These are phyloP conservation scores for Cardiocondyla obscurior DNA, from an alignment of 1,140 invertebrate genomes.

Conservation along the genomic window DNA sequence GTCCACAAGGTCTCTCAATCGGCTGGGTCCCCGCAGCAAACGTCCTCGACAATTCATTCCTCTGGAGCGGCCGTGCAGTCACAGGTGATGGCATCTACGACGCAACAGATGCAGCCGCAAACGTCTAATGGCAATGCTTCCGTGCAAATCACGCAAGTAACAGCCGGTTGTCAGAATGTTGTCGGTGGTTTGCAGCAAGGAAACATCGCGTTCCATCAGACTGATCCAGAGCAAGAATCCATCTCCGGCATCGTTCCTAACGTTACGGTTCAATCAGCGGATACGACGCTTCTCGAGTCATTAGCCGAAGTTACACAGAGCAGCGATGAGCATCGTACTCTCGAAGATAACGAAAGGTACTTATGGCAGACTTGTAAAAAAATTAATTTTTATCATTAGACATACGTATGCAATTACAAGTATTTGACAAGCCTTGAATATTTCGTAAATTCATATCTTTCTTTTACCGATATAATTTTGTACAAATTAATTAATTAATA, in stretches of 20 bases:
- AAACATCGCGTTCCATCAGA: slow-evolving; percentile 74
- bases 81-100: slow-evolving; percentile 71
- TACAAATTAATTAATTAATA: background rate
- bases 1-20: slow-evolving; percentile 82
- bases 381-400: background rate
- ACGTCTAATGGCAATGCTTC: slow-evolving; percentile 66
- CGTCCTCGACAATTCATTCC: slow-evolving; percentile 72
- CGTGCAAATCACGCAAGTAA: slow-evolving; percentile 78
- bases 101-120: slow-evolving; percentile 70
- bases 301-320: slow-evolving; percentile 82
- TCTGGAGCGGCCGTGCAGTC: slow-evolving; percentile 67
- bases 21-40: slow-evolving; percentile 65
- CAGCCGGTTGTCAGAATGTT: slow-evolving; percentile 73
- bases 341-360: slow-evolving; percentile 88
- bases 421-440: background rate
- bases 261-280: slow-evolving; percentile 70
- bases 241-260: slow-evolving; percentile 73
- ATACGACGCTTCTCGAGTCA: slow-evolving; percentile 81
- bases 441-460: background rate
- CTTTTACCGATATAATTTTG: background rate
- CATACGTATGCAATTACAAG: background rate
- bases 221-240: slow-evolving; percentile 82
- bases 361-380: background rate
- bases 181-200: slow-evolving; percentile 66
- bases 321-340: slow-evolving; percentile 82